Base-by-base conservation (phyloP, 1,140 invertebrate species). In the Halyomorpha halys region DNA sequence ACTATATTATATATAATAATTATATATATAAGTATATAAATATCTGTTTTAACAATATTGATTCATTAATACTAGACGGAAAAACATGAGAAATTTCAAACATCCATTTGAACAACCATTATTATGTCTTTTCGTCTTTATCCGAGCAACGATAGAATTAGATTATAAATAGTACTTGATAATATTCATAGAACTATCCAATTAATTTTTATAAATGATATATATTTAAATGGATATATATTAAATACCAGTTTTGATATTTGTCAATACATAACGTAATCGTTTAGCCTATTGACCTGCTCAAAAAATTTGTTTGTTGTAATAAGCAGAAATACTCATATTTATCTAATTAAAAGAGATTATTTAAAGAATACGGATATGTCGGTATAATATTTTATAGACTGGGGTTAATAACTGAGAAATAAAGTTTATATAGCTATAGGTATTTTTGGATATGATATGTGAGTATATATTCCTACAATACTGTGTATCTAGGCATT, bases 381-480 rank as follows among this genome's bases (percentile, higher is more conserved):
- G 27, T 61, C 47, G 54, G 25, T 63, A 68, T 63, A 62, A 65
- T 67, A 69, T 69, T 69, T 68, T 66, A 69, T 69, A 69, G 68
- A 69, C 68, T 69, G 68, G 64, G 67, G 64, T 69, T 59, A 44
- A 66, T 65, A 47, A 59, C 45, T 53, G 25, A 65, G 34, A 63
- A 63, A 61, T 64, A 64, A 44, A 61, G 21, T 47, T 44, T 30
- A 64, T 59, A 65, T 65, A 65, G 64, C 25, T 63, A 64, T 69
- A 69, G 68, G 65, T 69, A 69, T 69, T 69, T 69, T 69, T 69
- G 68, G 67, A 68, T 66, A 68, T 63, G 45, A 68, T 60, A 64
- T 59, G 39, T 64, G 18, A 64, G 64, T 65, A 65, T 59, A 65
- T 65, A 44, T 60, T 65, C 59, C 59, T 60, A 44, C 59, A 34